Base-by-base conservation (phyloP, 2,888 invertebrate species). In the Anthophora plumipes region DNA sequence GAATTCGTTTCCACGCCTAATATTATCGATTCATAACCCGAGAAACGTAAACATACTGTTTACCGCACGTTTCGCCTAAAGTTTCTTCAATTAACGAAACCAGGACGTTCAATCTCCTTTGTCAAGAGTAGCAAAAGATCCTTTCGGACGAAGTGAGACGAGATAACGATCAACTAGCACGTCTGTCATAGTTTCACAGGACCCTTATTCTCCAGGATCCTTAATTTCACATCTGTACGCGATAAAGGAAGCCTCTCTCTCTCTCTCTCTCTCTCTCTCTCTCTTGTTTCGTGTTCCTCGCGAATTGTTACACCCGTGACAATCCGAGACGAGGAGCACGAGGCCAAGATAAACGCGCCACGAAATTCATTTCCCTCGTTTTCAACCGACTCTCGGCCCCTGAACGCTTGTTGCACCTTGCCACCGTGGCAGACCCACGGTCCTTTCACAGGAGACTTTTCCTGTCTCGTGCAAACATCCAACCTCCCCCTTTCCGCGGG, bases 281-380 rank as follows among this genome's bases (percentile, higher is more conserved):
- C 6, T 8, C 22, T 17, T n/a, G 66, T 54, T 54, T 67, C 54
- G 52, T 41, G 17, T 4, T 31, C 31, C 20, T 52, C 7, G 39
- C 39, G 22, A 52, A 39, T 66, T 52, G 54, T 67, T 67, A 22
- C 20, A 7, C 17, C 12, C 7, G 39, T 11, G 20, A 41, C 52
- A 41, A 41, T 54, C 22, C 52, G 41, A 39, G 22, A 25, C 43
- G 25, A 22, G 17, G 8, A n/a, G 22, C 3, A 6, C 31, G 31
- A 31, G 31, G 31, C 7, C 12, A 6, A 63, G 55, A 68, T 68
- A 72, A 71, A 72, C 67, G 71, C 20, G 22, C 6, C 41, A n/a
- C 50, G 57, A 61, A 77, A 71, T 77, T 67, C 71, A 77, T 77
- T 71, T 64, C 52, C 63, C 7, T 31, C 31, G 31, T 20, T 63